Evolutionary conservation across 2,888 invertebrate genomes (phyloP).

Genomic region (Sinhomidia bicolor): DNA sequence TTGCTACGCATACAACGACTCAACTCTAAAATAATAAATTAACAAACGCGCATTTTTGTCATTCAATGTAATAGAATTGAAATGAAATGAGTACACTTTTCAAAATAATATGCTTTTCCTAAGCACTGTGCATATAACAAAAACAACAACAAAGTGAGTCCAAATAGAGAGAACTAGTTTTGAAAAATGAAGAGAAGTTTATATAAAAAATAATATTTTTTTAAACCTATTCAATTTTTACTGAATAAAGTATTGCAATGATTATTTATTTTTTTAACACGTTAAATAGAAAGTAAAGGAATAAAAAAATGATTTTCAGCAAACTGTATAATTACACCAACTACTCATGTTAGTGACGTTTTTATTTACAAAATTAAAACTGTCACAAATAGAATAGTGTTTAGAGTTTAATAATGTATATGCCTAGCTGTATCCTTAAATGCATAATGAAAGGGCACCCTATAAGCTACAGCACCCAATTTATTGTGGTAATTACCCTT

Average conservation of each 20-base stretch:
- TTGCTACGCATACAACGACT: no score
- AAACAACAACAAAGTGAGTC: neutral
- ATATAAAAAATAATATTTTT: no score
- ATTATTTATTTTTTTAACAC: neutral
- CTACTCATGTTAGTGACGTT: neutral
- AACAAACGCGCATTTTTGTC: no score
- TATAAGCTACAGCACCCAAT: constrained; percentile 32
- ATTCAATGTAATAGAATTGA: neutral
- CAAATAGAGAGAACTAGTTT: neutral
- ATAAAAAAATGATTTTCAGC: neutral
- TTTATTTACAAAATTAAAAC: constrained; percentile 17
- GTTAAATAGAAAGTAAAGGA: neutral
- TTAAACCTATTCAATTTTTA: no score
- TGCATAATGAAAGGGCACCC: constrained; percentile 44
- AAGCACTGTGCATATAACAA: neutral
- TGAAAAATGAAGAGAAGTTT: neutral
- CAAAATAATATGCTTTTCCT: no score
- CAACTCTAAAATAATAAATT: neutral
- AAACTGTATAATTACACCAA: constrained; percentile 23
- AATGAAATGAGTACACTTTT: neutral
- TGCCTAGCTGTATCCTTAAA: no score
- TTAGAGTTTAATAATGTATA: neutral
- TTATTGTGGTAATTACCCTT: constrained; percentile 53
- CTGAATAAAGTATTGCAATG: no score
- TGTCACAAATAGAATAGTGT: constrained; percentile 37